Conservation (phyloP, 2,113 vertebrate species). For the Illadopsis cleaveri region DNA sequence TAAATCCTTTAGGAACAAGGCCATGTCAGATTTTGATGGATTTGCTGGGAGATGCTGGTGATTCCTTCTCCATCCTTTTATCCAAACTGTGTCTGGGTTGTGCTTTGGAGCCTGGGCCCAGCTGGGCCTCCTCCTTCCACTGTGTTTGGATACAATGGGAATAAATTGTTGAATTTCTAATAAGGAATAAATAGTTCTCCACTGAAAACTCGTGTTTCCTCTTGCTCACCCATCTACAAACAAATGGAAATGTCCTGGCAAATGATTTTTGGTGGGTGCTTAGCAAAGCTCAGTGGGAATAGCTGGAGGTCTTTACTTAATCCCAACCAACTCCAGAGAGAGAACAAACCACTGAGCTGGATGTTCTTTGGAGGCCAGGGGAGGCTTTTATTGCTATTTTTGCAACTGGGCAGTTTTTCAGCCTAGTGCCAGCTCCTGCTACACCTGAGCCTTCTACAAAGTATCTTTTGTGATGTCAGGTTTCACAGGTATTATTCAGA, state of each 20-base stretch:
- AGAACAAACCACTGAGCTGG: not conserved
- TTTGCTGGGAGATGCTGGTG: not conserved
- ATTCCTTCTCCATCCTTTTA: not conserved
- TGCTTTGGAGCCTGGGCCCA: not conserved
- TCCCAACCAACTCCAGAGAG: not conserved
- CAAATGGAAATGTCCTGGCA: fast-evolving
- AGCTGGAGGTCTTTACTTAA: not conserved
- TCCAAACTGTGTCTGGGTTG: not conserved
- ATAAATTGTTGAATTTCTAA: not conserved
- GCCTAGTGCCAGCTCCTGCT: not conserved
- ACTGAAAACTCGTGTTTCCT: not conserved
- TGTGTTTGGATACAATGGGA: not conserved
- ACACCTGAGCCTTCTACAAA: not conserved
- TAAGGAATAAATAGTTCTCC: not conserved
- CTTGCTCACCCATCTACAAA: not conserved
- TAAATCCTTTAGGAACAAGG: not conserved
- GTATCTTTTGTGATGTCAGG: not conserved
- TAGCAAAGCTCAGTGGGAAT: not conserved
- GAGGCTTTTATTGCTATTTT: conserved; percentile 8
- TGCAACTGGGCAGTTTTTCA: not conserved
- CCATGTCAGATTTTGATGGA: not conserved
- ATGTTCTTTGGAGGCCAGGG: not conserved
- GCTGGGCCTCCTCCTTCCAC: not conserved
- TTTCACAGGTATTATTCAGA: not conserved
- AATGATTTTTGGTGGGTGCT: not conserved